These are phyloP conservation scores for Podargus strigoides DNA, from an alignment of 2,797 vertebrate genomes.

Conservation along the genomic window DNA sequence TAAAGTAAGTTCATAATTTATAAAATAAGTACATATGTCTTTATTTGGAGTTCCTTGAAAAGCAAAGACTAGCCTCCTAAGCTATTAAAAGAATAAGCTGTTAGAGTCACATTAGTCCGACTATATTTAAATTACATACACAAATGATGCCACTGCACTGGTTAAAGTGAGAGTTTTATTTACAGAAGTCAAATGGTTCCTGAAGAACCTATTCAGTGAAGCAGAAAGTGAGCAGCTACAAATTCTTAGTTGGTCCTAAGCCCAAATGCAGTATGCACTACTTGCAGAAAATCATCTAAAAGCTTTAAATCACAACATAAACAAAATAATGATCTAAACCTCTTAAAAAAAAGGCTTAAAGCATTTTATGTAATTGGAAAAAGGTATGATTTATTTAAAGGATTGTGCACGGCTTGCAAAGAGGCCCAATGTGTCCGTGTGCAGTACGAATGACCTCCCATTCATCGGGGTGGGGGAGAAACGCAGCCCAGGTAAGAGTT, in stretches of 20 bases:
- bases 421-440: neutral
- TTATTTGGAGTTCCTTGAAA: neutral
- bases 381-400: neutral
- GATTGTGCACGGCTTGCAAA: fast-evolving
- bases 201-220: neutral
- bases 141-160: neutral
- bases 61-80: neutral
- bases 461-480: neutral
- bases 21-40: neutral
- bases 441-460: neutral
- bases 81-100: neutral
- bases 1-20: neutral
- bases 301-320: neutral
- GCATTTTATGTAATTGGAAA: neutral
- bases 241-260: neutral
- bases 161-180: neutral
- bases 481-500: neutral
- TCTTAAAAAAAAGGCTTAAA: neutral
- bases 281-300: neutral
- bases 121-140: neutral
- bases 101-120: neutral
- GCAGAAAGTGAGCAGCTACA: neutral
- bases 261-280: neutral
- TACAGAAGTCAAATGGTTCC: neutral
- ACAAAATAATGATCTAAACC: neutral